phyloP scores from a whole-genome alignment of 1,140 invertebrate genomes.

The Goniozus legneri region DNA sequence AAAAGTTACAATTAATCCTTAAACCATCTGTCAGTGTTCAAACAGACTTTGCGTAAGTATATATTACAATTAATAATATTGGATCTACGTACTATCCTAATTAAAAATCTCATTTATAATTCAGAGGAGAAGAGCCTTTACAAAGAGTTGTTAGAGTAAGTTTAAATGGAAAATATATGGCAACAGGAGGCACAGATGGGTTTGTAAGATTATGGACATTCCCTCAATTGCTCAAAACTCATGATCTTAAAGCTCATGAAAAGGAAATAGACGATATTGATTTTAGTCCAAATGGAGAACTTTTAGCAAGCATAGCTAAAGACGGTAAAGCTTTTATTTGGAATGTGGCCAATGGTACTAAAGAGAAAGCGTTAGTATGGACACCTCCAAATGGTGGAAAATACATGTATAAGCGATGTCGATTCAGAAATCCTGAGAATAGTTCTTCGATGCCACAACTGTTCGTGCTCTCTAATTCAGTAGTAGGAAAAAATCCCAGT shows the following conservation, averaged over 20 bases:
- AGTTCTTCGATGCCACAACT: conserved; percentile 67
- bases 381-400: conserved; percentile 66
- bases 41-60: conserved; percentile 70
- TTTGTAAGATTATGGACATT: conserved; percentile 85
- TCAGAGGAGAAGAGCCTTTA: conserved; percentile 67
- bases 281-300: conserved; percentile 74
- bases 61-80: background rate
- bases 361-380: conserved; percentile 71
- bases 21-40: conserved; percentile 73
- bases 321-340: conserved; percentile 81
- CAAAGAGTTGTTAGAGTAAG: conserved; percentile 85
- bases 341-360: conserved; percentile 64
- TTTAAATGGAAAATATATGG: conserved; percentile 72
- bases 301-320: conserved; percentile 81
- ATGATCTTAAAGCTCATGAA: conserved; percentile 67
- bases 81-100: background rate
- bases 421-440: conserved; percentile 52
- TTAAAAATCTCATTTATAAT: conserved; percentile 21
- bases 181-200: conserved; percentile 89
- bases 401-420: conserved; percentile 81
- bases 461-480: conserved; percentile 80
- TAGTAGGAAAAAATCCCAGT: conserved; percentile 67
- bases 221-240: conserved; percentile 68
- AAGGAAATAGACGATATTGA: conserved; percentile 91
- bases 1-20: conserved; percentile 69